Evolutionary conservation across 2,888 invertebrate genomes (phyloP), one percentile per base, ranked within the genome.

Genomic region (Catocala sponsa): DNA sequence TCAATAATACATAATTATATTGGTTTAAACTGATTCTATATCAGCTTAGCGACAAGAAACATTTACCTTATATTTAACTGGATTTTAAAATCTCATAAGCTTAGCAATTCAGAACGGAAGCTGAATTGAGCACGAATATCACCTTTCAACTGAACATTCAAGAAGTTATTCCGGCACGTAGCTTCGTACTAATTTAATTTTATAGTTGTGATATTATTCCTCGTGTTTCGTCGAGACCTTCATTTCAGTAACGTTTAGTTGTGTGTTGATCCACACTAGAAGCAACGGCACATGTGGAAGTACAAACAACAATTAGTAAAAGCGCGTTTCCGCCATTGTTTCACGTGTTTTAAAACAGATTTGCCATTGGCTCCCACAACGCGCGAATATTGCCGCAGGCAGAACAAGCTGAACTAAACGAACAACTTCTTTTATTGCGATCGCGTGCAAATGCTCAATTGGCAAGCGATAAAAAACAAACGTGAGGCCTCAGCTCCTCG

Each of bases 401-500:
- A 55, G 53, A 62, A 70, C 64, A 59, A 66, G 58, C 63, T 59
- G 50, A 72, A 65, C 72, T 63, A 62, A 72, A 70, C 65, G 68
- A 65, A 72, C 65, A 70, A 72, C 68, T 75, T 68, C 54, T 68
- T 75, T 75, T 70, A 76, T 76, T 75, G 62, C 54, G 42, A 70
- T 76, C 66, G 75, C 76, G 74, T 76, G 75, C 58, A 63, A 76
- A 69, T 69, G 63, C 53, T 69, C 73, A 63, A 71, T 67, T 69
- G 73, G 57, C 52, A 48, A 65, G 48, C 65, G 52, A 64, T 69
- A 71, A 76, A 75, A 74, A 76, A 65, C 60, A 76, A 73, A 75
- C 35, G 55, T 44, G 59, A 61, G 48, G 25, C 49, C 7, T 55
- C 43, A n/a, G n/a, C n/a, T n/a, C n/a, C n/a, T n/a, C n/a, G n/a